phyloP scores from a whole-genome alignment of 2,888 invertebrate species.

The Papilio protenor region DNA sequence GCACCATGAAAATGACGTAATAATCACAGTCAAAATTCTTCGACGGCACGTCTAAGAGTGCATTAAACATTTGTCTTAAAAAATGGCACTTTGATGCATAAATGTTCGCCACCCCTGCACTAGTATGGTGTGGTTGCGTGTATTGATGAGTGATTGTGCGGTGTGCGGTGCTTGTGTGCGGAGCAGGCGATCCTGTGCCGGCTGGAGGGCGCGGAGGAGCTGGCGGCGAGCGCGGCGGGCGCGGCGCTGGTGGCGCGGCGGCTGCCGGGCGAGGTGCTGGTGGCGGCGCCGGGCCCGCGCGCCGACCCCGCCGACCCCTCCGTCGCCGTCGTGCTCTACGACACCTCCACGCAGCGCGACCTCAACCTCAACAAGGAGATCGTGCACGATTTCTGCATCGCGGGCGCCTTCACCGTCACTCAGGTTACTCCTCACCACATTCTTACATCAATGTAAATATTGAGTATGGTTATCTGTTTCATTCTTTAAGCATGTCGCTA shows the following conservation, averaged over 20 bases:
- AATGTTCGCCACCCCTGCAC: too few relatives aligned
- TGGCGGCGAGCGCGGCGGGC: conserved; percentile 68
- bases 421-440: conserved; percentile 56
- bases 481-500: neutral
- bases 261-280: conserved; percentile 75
- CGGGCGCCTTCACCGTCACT: conserved; percentile 68
- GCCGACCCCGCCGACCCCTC: conserved; percentile 76
- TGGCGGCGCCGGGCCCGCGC: conserved; percentile 80
- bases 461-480: neutral
- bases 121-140: too few relatives aligned
- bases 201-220: conserved; percentile 88
- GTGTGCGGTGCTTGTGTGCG: too few relatives aligned
- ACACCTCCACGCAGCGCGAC: conserved; percentile 86
- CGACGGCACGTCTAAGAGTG: too few relatives aligned
- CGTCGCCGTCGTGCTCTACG: conserved; percentile 85
- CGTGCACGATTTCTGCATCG: conserved; percentile 78
- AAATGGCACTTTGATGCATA: too few relatives aligned
- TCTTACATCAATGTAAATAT: neutral
- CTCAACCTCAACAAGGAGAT: conserved; percentile 86
- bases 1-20: too few relatives aligned
- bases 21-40: too few relatives aligned
- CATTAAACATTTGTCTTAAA: too few relatives aligned
- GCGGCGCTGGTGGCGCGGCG: conserved; percentile 76
- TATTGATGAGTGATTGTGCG: conserved; percentile 1
- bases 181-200: conserved; percentile 87